A percentile compares a stretch with the other conserved stretches of the same genome.
These are phyloP conservation scores for Muscicapa striata DNA, from an alignment of 2,797 vertebrate species.

Conservation along the genomic window DNA sequence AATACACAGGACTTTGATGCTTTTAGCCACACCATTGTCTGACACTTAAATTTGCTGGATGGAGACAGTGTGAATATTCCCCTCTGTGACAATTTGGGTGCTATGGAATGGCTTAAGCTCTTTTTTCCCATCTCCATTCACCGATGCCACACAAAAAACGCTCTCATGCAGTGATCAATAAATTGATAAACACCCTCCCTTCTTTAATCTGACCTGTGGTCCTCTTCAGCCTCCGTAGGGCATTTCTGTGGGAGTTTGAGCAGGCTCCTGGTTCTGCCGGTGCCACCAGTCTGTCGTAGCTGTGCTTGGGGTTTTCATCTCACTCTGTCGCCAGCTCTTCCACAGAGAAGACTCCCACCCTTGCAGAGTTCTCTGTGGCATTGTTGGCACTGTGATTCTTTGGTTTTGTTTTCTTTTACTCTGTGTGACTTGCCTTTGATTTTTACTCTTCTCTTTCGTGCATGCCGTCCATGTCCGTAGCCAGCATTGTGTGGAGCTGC, in stretches of 20 bases:
- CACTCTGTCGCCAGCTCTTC: slow-evolving; percentile 15
- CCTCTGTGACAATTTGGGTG: slow-evolving; percentile 54
- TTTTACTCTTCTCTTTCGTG: slow-evolving; percentile 60
- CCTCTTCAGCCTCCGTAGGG: background rate
- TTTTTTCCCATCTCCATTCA: slow-evolving; percentile 42
- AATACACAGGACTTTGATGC: background rate
- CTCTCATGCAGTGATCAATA: slow-evolving; percentile 64
- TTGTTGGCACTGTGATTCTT: slow-evolving; percentile 24
- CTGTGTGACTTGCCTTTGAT: slow-evolving; percentile 46
- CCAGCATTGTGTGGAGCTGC: slow-evolving; percentile 53
- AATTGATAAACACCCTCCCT: background rate
- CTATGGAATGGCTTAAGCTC: slow-evolving; percentile 54
- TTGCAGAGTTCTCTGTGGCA: slow-evolving; percentile 53
- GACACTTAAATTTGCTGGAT: background rate
- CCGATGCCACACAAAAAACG: background rate
- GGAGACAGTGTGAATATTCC: slow-evolving; percentile 47
- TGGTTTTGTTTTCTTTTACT: background rate
- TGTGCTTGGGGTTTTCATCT: slow-evolving; percentile 42
- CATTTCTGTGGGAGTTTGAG: background rate
- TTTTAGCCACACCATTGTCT: background rate
- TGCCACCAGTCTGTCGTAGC: slow-evolving; percentile 27
- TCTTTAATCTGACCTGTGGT: background rate
- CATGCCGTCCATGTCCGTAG: slow-evolving; percentile 54
- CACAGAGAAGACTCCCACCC: slow-evolving; percentile 30
- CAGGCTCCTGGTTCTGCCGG: background rate